Base-by-base conservation (phyloP, 1,140 invertebrate species). In the Centruroides vittatus region DNA sequence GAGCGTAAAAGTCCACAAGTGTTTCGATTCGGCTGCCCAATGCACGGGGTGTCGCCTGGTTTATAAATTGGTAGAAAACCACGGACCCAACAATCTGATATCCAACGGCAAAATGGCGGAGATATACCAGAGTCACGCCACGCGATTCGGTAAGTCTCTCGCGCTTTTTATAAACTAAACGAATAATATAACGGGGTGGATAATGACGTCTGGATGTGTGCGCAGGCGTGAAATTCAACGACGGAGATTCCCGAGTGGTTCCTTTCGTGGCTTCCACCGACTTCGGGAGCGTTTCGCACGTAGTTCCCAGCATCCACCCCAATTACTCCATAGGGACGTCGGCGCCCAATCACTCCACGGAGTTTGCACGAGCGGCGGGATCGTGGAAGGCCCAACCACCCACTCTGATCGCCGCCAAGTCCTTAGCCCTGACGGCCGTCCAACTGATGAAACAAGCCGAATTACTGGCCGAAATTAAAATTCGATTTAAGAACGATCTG, bases 201-300 rank as follows among this genome's bases (percentile, higher is more conserved):
- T 12, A 41, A 13, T 55, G 9, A 12, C 41, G 36, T 51, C 49
- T 51, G 1, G 12, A 12, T 51, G 12, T 2, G 34, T 51, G 49
- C 34, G 49, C 12, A 64, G 63, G 63, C 11, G 59, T 55, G 8
- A 12, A 59, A 8, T 64, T 64, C 41, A 47, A 61, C 49, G 63
- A 64, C 55, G 57, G 57, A 49, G 54, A 65, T 41, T 35, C 47
- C n/a, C 53, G 57, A 61, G 49, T 57, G 9, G 59, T 59, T 10
- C 57, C 56, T 13, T 67, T 68, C 55, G 63, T 62, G 58, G 70
- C 70, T 7, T 72, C 70, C 7, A 71, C 70, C 13, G 70, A 70
- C 54, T 70, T 71, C 73, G 74, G 74, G 2, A 72, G 75, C 64
- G 72, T 75, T 8, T 73, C 73, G 7, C 69, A 71, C 35, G 67